Conservation (phyloP, 1,140 invertebrate genomes). For the Drosophila chauvacae region DNA sequence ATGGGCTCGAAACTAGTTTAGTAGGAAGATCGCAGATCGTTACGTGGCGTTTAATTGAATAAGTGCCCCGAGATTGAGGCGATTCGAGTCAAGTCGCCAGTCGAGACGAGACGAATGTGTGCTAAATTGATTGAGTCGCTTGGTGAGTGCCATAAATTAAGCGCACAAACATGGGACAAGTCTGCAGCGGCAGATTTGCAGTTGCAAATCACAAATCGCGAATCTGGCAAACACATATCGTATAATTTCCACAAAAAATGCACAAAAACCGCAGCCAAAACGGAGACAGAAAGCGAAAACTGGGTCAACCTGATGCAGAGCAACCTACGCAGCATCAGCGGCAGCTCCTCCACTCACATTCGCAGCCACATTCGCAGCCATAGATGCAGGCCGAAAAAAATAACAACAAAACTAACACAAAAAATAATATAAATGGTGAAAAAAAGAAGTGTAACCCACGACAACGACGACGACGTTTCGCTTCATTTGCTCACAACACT, state of each 20-base stretch:
- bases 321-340: slow-evolving; percentile 62
- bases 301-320: slow-evolving; percentile 79
- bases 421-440: slow-evolving; percentile 38
- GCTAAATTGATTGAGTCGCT: slow-evolving; percentile 71
- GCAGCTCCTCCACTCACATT: slow-evolving; percentile 30
- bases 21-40: slow-evolving; percentile 62
- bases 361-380: slow-evolving; percentile 67
- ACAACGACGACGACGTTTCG: slow-evolving; percentile 41
- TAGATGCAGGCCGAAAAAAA: slow-evolving; percentile 60
- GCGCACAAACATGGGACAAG: slow-evolving; percentile 55
- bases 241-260: slow-evolving; percentile 73
- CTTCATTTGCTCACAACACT: slow-evolving; percentile 66
- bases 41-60: slow-evolving; percentile 76
- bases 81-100: slow-evolving; percentile 1
- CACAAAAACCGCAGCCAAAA: slow-evolving; percentile 41
- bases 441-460: slow-evolving; percentile 48
- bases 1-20: slow-evolving; percentile 67
- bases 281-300: slow-evolving; percentile 76
- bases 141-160: slow-evolving; percentile 64
- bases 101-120: slow-evolving; percentile 52
- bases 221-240: slow-evolving; percentile 42
- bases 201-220: slow-evolving; percentile 46
- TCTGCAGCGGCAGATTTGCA: slow-evolving; percentile 56
- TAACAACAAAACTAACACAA: slow-evolving; percentile 17
- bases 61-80: slow-evolving; percentile 43